Percentiles rank a stretch among this genome's conserved stretches.
Evolutionary conservation across 2,113 vertebrate genomes (phyloP).

Genomic region (Albula glossodonta): DNA sequence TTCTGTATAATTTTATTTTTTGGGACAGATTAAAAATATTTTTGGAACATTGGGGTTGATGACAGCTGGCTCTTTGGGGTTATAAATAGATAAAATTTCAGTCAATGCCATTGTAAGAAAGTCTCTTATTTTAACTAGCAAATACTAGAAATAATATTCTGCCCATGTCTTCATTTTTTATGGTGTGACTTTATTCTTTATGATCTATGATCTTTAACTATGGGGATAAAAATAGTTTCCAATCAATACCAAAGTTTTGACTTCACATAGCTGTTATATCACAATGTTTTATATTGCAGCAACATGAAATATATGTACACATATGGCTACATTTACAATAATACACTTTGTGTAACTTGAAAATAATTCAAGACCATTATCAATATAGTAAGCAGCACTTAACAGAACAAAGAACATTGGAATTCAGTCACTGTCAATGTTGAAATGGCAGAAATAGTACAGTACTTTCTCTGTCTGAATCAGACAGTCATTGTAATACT

Average conservation of each 20-base stretch:
- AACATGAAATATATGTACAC: not conserved
- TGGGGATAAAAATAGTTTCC: not conserved
- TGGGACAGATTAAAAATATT: not conserved
- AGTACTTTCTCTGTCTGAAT: not conserved
- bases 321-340: not conserved
- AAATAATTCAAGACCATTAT: not conserved
- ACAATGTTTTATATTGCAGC: not conserved
- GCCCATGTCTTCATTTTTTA: not conserved
- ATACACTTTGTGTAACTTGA: not conserved
- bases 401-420: not conserved
- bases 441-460: constrained; percentile 12
- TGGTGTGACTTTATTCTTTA: not conserved
- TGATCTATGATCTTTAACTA: not conserved
- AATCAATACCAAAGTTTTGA: not conserved
- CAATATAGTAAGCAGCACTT: not conserved
- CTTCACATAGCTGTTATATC: not conserved
- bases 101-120: not conserved
- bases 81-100: not conserved
- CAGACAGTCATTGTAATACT: constrained; percentile 11
- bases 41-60: not conserved
- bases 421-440: constrained; percentile 5
- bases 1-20: not conserved
- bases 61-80: not conserved
- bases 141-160: not conserved
- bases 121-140: not conserved